phyloP scores from a whole-genome alignment of 1,140 invertebrate genomes.

The Metaphire vulgaris region DNA sequence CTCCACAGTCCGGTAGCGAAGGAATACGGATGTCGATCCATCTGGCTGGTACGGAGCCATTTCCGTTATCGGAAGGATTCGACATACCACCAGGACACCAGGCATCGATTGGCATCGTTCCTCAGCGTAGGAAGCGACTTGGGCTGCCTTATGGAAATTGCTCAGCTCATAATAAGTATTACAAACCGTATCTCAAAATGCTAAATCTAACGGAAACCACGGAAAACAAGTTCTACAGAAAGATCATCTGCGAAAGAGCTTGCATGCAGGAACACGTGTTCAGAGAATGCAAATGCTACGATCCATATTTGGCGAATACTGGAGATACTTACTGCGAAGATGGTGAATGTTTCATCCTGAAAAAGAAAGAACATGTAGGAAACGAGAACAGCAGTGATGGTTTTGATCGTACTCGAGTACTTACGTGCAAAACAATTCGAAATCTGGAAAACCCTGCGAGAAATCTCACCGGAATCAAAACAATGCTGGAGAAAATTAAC shows the following conservation, averaged over 20 bases:
- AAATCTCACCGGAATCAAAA: not conserved
- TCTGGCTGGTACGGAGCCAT: not conserved
- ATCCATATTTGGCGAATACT: not conserved
- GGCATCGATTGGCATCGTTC: not conserved
- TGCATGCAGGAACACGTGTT: not conserved
- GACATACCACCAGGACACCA: not conserved
- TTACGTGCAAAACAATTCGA: not conserved
- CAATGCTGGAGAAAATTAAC: not conserved
- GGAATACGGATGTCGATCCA: not conserved
- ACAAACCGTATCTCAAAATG: not conserved
- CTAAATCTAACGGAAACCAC: not conserved
- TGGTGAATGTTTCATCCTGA: not conserved
- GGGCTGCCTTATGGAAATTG: not conserved
- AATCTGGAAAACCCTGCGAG: not conserved
- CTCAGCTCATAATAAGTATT: not conserved
- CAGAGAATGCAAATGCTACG: not conserved
- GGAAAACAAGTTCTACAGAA: not conserved
- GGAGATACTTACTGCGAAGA: not conserved
- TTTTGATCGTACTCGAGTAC: not conserved
- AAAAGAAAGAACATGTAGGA: not conserved
- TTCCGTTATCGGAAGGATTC: not conserved
- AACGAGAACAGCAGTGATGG: not conserved
- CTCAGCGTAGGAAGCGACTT: not conserved
- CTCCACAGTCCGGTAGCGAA: not conserved
- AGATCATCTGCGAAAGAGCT: not conserved